A percentile compares a stretch with the other conserved stretches of the same genome.
These are phyloP conservation scores for Pristionchus japonicus DNA, from an alignment of 2,888 invertebrate species.

Conservation along the genomic window DNA sequence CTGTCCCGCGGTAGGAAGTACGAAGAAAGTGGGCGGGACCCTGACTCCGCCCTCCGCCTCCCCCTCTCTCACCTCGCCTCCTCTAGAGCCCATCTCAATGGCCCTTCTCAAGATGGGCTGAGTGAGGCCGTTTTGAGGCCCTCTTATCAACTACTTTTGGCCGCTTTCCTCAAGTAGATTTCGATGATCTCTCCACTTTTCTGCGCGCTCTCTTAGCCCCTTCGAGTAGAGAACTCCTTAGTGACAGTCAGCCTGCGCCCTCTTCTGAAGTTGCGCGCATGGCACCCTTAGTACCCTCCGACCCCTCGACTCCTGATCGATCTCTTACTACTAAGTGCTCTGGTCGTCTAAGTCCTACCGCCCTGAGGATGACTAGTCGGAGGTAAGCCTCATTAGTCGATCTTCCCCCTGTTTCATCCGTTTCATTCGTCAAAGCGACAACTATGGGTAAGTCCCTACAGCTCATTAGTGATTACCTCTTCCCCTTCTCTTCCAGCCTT, in stretches of 20 bases:
- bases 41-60: neutral
- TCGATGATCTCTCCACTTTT: conserved; percentile 6
- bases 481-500: neutral
- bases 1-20: conserved; percentile 30
- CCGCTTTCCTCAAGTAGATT: conserved; percentile 39
- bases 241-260: neutral
- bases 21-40: neutral
- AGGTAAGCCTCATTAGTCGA: neutral
- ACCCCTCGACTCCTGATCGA: neutral
- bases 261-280: conserved; percentile 24
- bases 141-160: conserved; percentile 41
- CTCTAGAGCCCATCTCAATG: neutral
- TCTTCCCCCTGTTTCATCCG: neutral
- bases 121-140: conserved; percentile 34
- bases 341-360: neutral
- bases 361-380: neutral
- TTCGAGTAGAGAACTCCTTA: neutral
- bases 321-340: neutral
- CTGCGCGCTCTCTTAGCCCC: neutral
- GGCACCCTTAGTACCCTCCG: too few relatives aligned
- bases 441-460: neutral
- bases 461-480: neutral
- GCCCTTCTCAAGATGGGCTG: neutral
- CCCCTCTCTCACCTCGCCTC: neutral
- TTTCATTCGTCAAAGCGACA: neutral